A percentile compares a stretch with the other conserved stretches of the same genome.
These are phyloP conservation scores for Sinocyclocheilus anshuiensis DNA, from an alignment of 2,113 vertebrate species.

Conservation along the genomic window DNA sequence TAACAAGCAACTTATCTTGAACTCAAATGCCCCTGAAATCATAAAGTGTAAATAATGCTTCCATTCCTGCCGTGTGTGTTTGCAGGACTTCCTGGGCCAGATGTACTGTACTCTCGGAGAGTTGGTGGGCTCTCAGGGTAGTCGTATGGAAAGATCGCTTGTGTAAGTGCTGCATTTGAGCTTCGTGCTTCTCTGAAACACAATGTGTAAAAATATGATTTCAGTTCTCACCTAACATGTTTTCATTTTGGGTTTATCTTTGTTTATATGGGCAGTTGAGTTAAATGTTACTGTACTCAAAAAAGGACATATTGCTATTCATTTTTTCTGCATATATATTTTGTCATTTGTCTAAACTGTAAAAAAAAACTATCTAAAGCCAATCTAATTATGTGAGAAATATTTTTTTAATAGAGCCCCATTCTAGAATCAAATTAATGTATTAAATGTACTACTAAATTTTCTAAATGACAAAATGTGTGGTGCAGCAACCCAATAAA, in stretches of 20 bases:
- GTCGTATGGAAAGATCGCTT: constrained; percentile 90
- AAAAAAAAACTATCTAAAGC: neutral
- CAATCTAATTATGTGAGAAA: neutral
- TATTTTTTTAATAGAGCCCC: neutral
- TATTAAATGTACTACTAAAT: neutral
- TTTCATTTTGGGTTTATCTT: constrained; percentile 6
- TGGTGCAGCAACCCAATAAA: neutral
- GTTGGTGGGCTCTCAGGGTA: constrained; percentile 91
- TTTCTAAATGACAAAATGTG: neutral
- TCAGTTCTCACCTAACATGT: neutral
- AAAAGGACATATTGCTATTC: neutral
- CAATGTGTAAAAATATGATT: neutral
- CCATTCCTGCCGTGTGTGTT: constrained; percentile 55
- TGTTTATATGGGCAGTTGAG: neutral
- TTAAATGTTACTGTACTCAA: neutral
- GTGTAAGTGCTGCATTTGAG: constrained; percentile 78
- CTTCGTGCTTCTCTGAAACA: neutral
- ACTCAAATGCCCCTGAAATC: neutral
- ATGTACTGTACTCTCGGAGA: constrained; percentile 94
- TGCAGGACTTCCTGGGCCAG: constrained; percentile 95
- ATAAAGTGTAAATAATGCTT: too few relatives aligned
- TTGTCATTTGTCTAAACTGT: neutral
- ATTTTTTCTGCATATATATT: neutral
- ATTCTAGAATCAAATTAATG: neutral
- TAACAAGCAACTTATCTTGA: neutral